phyloP scores from a whole-genome alignment of 23 tunicate genomes.

The Halocynthia aurantium region DNA sequence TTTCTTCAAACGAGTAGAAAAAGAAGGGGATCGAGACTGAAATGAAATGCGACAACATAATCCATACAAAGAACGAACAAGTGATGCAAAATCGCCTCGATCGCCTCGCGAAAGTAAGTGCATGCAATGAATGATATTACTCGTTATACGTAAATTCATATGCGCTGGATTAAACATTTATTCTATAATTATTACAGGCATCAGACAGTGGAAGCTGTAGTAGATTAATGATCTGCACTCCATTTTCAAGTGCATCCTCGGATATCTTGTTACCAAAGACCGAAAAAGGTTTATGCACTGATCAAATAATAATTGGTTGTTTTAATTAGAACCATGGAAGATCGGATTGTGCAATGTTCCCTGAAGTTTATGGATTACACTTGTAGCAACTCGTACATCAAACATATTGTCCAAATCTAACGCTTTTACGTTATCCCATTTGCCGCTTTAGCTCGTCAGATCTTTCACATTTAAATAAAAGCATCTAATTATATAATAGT shows the following conservation, averaged over 20 bases:
- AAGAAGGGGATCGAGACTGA: constrained; percentile 70
- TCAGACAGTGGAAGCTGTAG: not conserved
- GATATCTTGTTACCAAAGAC: not conserved
- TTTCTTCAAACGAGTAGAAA: constrained; percentile 22
- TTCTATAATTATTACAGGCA: not conserved
- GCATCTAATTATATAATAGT: no score
- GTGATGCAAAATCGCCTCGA: constrained; percentile 53
- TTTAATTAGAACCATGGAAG: no score
- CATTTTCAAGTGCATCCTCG: constrained; percentile 15
- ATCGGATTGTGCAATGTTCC: no score
- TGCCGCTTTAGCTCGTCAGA: no score
- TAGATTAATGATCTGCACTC: constrained; percentile 6
- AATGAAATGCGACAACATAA: constrained; percentile 64
- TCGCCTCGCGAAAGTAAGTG: constrained; percentile 39
- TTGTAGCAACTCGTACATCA: no score
- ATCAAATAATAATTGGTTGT: no score
- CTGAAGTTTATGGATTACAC: no score
- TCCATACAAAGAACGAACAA: constrained; percentile 30
- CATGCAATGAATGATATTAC: not conserved
- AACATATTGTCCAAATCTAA: no score
- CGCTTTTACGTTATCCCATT: no score
- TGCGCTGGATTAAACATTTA: no score
- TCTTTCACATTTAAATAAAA: no score
- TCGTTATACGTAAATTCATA: not conserved
- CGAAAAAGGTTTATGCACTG: no score